A percentile compares a stretch with the other conserved stretches of the same genome.
These are phyloP conservation scores for Larimichthys polyactis DNA, from an alignment of 2,113 vertebrate genomes.

Conservation along the genomic window DNA sequence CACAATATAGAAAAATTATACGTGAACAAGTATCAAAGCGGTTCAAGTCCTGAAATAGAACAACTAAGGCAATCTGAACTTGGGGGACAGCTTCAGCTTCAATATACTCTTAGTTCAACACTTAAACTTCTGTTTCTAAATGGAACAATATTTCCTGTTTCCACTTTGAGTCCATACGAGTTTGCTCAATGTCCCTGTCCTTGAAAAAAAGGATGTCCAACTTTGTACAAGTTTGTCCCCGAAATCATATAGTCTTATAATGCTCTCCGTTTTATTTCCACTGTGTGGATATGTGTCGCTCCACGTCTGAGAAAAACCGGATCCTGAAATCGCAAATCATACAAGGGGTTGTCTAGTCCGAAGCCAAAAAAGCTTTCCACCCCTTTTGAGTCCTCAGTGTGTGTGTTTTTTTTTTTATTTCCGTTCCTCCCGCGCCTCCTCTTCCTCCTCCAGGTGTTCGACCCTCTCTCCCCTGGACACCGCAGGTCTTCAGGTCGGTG, in stretches of 20 bases:
- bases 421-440: conserved; percentile 33
- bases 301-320: conserved; percentile 43
- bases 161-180: conserved; percentile 66
- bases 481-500: conserved; percentile 47
- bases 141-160: conserved; percentile 62
- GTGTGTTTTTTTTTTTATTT: not conserved
- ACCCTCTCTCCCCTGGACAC: conserved; percentile 36
- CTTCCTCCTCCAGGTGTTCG: conserved; percentile 31
- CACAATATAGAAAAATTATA: conserved; percentile 87
- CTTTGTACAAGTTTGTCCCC: conserved; percentile 70
- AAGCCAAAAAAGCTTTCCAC: conserved; percentile 69
- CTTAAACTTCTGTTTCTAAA: conserved; percentile 64
- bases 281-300: conserved; percentile 41
- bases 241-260: conserved; percentile 66
- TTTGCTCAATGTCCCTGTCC: conserved; percentile 66
- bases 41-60: conserved; percentile 83
- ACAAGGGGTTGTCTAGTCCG: conserved; percentile 74
- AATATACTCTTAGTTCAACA: conserved; percentile 71
- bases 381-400: conserved; percentile 66
- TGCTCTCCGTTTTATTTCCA: conserved; percentile 64
- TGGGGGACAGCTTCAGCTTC: conserved; percentile 66
- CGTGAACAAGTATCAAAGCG: conserved; percentile 79
- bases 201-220: conserved; percentile 69
- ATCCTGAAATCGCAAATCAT: conserved; percentile 65
- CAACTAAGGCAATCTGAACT: conserved; percentile 83